Evolutionary conservation across 2,797 vertebrate genomes (phyloP), one percentile per base, ranked within the genome.

Genomic region (Melanotaenia boesemani): DNA sequence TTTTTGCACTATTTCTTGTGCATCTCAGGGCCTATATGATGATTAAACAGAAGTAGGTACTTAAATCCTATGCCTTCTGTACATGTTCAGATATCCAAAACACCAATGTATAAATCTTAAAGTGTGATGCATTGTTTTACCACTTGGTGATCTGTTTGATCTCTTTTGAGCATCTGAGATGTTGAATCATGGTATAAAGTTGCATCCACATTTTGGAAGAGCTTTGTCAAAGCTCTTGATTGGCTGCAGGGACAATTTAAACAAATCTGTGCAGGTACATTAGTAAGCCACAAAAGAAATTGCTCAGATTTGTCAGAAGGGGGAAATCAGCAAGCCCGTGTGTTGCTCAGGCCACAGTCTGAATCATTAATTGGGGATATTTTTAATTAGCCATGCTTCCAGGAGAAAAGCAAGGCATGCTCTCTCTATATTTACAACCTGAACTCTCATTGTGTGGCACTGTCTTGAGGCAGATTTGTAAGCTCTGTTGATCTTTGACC

Each of bases 381-480:
- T 93, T 93, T 93, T 88, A 94, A 91, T 94, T 93, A 92, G 90
- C 89, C 81, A 74, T 81, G 86, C 79, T 84, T 92, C 74, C 70
- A 77, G 86, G 86, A 48, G 7, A 11, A n/a, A 8, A 88, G 79
- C 83, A 80, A 83, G 74, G 76, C 83, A 59, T 55, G 74, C 81
- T 74, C 69, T 77, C n/a, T 28, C 67, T 80, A 70, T 86, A 78
- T 92, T 91, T 90, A 85, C 81, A 81, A 68, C 61, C 71, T 61
- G 8, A 41, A 79, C 64, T 72, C 20, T 62, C 55, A 52, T 72
- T 79, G 84, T 80, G 54, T 0, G 2, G 62, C 50, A 34, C 77
- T 75, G 79, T 81, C 88, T 79, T 65, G 64, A 72, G 73, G 79
- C 82, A 86, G 84, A 93, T 89, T 88, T 89, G 65, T 72, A 64